phyloP scores from a whole-genome alignment of 2,797 vertebrate species.

The Aulostomus chinensis region DNA sequence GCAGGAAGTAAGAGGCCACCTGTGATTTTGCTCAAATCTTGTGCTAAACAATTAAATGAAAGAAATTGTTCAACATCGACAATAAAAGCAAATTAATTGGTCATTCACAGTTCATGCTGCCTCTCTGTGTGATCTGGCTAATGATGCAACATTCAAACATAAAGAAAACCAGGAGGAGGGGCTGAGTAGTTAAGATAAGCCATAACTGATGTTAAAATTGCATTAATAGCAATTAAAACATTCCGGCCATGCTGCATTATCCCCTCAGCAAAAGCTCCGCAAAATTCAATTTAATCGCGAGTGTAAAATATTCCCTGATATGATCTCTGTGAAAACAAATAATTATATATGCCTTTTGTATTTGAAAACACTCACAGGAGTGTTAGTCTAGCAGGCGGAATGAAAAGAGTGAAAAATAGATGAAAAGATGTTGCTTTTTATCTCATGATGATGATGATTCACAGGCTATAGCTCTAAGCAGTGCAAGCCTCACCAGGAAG shows the following conservation, averaged over 20 bases:
- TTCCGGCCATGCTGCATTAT: constrained; percentile 41
- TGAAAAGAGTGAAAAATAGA: constrained; percentile 50
- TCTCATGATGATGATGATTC: constrained; percentile 58
- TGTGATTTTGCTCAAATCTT: constrained; percentile 10
- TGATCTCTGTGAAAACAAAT: constrained; percentile 56
- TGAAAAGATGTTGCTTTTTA: constrained; percentile 62
- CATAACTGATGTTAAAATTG: constrained; percentile 57
- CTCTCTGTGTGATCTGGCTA: constrained; percentile 37
- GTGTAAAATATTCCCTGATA: constrained; percentile 38
- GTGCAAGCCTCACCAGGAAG: constrained; percentile 28
- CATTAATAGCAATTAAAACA: constrained; percentile 61
- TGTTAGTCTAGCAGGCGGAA: constrained; percentile 27
- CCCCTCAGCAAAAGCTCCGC: constrained; percentile 30
- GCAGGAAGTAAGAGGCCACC: constrained; percentile 2
- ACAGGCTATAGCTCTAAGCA: constrained; percentile 55
- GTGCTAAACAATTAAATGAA: constrained; percentile 18
- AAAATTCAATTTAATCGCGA: constrained; percentile 45
- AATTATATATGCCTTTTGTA: constrained; percentile 36
- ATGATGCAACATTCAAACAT: constrained; percentile 46
- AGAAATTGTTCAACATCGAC: constrained; percentile 19
- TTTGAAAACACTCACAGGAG: constrained; percentile 46
- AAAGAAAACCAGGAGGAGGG: constrained; percentile 46
- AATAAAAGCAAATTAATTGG: constrained; percentile 42
- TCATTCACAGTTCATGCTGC: constrained; percentile 36
- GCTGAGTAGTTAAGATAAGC: constrained; percentile 45